Base-by-base conservation (phyloP, 1,140 invertebrate genomes). In the Rhyacophila brunnea region DNA sequence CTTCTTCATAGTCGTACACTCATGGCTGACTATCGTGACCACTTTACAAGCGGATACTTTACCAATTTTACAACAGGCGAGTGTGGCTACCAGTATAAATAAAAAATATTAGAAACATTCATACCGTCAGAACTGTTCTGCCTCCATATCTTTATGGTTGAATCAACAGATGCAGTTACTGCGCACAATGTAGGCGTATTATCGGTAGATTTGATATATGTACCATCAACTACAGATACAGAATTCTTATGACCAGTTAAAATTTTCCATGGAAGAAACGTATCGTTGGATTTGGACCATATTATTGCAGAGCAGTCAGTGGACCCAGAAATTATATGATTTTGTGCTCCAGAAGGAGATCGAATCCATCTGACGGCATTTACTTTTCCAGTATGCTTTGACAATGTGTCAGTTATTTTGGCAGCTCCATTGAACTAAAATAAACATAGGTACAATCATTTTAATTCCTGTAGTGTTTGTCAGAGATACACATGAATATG, bases 301-400 rank as follows among this genome's bases (percentile, higher is more conserved):
- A 94, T 71, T 64, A 87, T 82, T 18, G 85, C 86, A 40, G 83
- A 86, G 47, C 83, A 83, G 72, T 95, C 92, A 32, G 83, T 79
- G 1, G 89, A 89, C 1, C 84, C 86, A 15, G 91, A 91, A 6
- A 94, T 68, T 6, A 64, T 60, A 14, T 54, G 47, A n/a, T 52
- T 19, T 17, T 46, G 14, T 11, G 14, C 15, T 28, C 28, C 45
- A 1, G 28, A 9, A 9, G 44, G n/a, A 40, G 20, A 43, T 52
- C 42, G 36, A 13, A 64, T 43, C 62, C 62, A 64, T 47, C 42
- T 13, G 1, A 64, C 53, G 10, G 36, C 34, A 44, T 53, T 60
- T 0, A 64, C 55, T 19, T 46, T 42, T 6, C 50, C 48, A n/a
- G 18, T 60, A 19, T 64, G 62, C 7, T 40, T 34, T 9, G 44